phyloP scores from a whole-genome alignment of 2,113 vertebrate species.

The Rhegmatorhina hoffmannsi region DNA sequence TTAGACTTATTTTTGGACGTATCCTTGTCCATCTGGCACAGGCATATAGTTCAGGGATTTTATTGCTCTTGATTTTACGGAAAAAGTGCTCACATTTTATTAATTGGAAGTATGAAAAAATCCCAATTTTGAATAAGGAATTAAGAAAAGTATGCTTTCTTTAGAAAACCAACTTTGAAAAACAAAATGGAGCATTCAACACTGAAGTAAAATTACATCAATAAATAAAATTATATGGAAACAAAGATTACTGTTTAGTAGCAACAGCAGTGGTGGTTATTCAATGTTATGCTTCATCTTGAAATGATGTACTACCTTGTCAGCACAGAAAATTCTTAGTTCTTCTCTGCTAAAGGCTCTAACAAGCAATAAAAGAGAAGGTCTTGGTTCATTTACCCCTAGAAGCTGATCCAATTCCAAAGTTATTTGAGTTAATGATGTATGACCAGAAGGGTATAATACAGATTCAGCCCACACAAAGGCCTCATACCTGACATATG shows the following conservation, averaged over 20 bases:
- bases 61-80: neutral
- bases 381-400: constrained; percentile 25
- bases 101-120: neutral
- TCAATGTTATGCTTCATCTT: neutral
- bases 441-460: neutral
- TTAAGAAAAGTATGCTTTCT: neutral
- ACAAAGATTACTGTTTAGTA: neutral
- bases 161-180: neutral
- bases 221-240: neutral
- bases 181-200: neutral
- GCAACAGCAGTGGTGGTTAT: neutral
- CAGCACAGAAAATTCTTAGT: constrained; percentile 35
- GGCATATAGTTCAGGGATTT: neutral
- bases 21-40: neutral
- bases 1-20: neutral
- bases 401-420: neutral
- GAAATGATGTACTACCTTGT: constrained; percentile 4
- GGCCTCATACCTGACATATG: rapidly evolving
- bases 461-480: neutral
- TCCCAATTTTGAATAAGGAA: neutral
- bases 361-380: constrained; percentile 18
- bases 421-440: constrained; percentile 34
- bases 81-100: neutral
- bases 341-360: neutral
- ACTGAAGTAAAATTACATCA: neutral